A percentile compares a stretch with the other conserved stretches of the same genome.
Evolutionary conservation across 2,888 invertebrate genomes (phyloP).

Genomic region (Plebejus argus): DNA sequence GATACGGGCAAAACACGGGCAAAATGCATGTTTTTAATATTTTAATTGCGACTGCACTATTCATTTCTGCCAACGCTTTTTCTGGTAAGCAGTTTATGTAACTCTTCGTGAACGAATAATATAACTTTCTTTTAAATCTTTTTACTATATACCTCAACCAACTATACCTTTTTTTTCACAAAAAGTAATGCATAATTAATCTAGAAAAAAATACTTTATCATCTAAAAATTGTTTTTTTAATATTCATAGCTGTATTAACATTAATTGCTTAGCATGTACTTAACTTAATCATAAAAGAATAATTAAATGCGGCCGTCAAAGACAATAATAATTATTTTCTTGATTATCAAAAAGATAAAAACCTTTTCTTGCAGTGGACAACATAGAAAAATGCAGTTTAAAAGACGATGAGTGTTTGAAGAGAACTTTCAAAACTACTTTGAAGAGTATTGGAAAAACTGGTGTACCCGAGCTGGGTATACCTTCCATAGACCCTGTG

Average conservation of each 20-base stretch:
- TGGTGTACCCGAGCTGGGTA: constrained; percentile 50
- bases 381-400: constrained; percentile 51
- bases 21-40: constrained; percentile 38
- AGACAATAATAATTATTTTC: not conserved
- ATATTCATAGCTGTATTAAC: not conserved
- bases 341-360: not conserved
- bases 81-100: constrained; percentile 37
- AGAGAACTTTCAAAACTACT: constrained; percentile 43
- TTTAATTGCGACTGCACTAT: constrained; percentile 33
- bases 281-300: not conserved
- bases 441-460: constrained; percentile 46
- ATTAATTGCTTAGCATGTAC: not conserved
- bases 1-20: constrained; percentile 14
- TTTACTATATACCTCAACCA: not conserved
- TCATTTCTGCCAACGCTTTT: constrained; percentile 34
- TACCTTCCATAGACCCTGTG: constrained; percentile 55
- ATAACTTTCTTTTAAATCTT: not conserved
- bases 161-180: not conserved
- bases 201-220: not conserved
- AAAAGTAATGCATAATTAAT: too few relatives aligned
- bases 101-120: not conserved
- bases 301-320: not conserved
- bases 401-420: constrained; percentile 50
- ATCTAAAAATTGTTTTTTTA: not conserved
- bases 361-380: constrained; percentile 49